Evolutionary conservation across 2,113 vertebrate genomes (phyloP).

Genomic region (Dinomys branickii): DNA sequence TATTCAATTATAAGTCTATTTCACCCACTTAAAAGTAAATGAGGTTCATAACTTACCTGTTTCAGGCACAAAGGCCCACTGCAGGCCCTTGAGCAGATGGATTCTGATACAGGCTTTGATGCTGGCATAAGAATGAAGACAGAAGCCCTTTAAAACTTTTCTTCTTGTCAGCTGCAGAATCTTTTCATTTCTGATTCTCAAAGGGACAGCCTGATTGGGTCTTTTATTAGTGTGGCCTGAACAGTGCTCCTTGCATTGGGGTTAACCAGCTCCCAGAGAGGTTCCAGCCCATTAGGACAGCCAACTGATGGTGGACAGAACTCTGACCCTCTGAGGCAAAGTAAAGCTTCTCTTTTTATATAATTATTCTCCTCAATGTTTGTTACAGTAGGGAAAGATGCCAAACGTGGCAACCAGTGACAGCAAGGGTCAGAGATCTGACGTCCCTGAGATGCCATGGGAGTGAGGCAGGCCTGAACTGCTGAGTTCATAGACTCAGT

Average conservation of each 20-base stretch:
- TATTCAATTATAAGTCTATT: not conserved
- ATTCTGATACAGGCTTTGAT: slow-evolving; percentile 5
- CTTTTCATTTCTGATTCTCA: slow-evolving; percentile 48
- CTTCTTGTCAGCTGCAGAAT: not conserved
- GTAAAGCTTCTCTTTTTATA: not conserved
- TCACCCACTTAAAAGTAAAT: not conserved
- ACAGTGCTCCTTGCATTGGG: not conserved
- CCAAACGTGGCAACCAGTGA: no score
- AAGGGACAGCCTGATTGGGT: not conserved
- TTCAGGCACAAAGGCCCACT: not conserved
- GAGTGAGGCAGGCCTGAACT: not conserved
- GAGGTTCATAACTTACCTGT: not conserved
- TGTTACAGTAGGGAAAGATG: not conserved
- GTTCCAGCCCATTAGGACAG: not conserved
- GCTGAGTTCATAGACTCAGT: not conserved
- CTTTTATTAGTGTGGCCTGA: not conserved
- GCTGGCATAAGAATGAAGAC: not conserved
- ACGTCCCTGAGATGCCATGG: rapidly evolving
- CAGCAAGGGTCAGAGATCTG: not conserved
- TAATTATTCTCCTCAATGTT: not conserved
- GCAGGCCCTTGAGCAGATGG: not conserved
- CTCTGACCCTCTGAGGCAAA: not conserved
- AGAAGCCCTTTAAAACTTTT: not conserved
- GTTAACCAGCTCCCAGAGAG: not conserved
- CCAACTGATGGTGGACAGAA: not conserved